phyloP scores from a whole-genome alignment of 2,888 invertebrate species.

The Polymixis lichenea region DNA sequence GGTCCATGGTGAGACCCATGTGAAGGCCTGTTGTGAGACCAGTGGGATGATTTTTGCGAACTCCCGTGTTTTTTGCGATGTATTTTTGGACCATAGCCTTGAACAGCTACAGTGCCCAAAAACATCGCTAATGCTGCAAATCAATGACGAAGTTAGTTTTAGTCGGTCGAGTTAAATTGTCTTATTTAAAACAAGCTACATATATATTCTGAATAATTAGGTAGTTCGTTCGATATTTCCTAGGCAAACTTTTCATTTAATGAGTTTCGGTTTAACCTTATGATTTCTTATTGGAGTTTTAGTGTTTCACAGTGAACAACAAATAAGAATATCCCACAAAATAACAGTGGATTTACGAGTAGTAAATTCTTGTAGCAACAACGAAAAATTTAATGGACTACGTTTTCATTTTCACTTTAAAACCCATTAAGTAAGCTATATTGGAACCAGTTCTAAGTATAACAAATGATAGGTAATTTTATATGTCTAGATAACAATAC shows the following conservation, averaged over 20 bases:
- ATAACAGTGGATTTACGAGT: neutral
- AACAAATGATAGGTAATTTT: neutral
- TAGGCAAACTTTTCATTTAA: neutral
- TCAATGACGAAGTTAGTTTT: neutral
- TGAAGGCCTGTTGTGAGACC: neutral
- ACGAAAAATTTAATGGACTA: neutral
- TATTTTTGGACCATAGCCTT: slow-evolving; percentile 42
- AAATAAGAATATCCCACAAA: neutral
- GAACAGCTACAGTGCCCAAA: slow-evolving; percentile 39
- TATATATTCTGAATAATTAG: neutral
- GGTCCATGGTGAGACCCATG: slow-evolving; percentile 4
- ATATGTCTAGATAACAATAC: slow-evolving; percentile 10
- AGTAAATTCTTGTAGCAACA: neutral
- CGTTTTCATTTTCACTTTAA: slow-evolving; percentile 18
- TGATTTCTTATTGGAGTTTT: neutral
- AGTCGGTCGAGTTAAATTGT: neutral
- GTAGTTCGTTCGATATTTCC: too few relatives aligned
- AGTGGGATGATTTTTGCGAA: neutral
- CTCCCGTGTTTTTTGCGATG: neutral
- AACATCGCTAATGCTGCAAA: slow-evolving; percentile 43
- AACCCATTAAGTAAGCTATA: slow-evolving; percentile 25
- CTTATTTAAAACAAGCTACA: neutral
- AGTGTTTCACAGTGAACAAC: neutral
- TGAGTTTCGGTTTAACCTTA: too few relatives aligned
- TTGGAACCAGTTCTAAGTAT: neutral